Evolutionary conservation across 2,888 invertebrate genomes (phyloP), one percentile per base, ranked within the genome.

Genomic region (Neoscelio sp.): DNA sequence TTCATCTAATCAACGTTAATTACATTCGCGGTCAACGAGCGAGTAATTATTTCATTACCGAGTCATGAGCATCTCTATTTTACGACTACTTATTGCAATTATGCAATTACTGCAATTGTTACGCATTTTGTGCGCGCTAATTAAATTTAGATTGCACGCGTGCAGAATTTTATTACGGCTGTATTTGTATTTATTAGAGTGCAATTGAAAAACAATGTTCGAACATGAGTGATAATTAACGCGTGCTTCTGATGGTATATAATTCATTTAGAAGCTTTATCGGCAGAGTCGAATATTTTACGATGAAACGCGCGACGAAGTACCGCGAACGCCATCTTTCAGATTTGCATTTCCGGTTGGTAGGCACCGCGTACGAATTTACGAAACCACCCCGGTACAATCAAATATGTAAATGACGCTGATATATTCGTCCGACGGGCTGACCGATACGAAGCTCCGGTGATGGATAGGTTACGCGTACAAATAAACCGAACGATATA

Each of bases 321-420:
- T 18, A 71, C 38, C 60, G n/a, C 8, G 26, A 38, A 10, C 52
- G 68, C 48, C 75, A 73, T 76, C 80, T 75, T 80, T 65, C 33
- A 58, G 56, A 76, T 77, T 80, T 75, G 68, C 81, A 78, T 81
- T 67, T 64, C 26, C 52, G 50, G 67, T 64, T 54, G 76, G 50
- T 62, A 73, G 75, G 65, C 67, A 40, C 54, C 70, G 79, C 70
- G 62, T 71, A 75, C 80, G 75, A 83, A 85, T 85, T 84, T 82
- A 84, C 83, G 82, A 82, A 74, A 68, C 82, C 68, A 80, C 79
- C 74, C 79, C 78, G 81, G 82, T 79, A 84, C 87, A 87, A 88
- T 88, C 87, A 87, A 87, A 86, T 87, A 88, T 88, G 87, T 84
- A 87, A 87, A 88, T 87, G 83, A 78, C 62, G 78, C 67, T 81